Percentiles rank a stretch among this genome's conserved stretches.
Evolutionary conservation across 2,797 vertebrate genomes (phyloP).

Genomic region (Alcedo quadribrachys): DNA sequence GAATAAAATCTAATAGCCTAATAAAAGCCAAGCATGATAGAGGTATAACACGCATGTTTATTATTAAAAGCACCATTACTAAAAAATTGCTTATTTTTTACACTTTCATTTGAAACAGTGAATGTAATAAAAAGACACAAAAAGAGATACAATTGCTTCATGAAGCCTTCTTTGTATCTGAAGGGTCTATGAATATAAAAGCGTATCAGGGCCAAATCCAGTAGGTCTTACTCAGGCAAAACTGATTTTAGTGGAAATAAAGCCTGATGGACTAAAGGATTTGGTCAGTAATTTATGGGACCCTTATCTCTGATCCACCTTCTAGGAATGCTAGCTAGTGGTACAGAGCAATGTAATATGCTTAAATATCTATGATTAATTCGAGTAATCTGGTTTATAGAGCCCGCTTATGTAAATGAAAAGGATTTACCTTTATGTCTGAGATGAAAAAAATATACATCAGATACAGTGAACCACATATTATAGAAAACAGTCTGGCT

Average conservation of each 20-base stretch:
- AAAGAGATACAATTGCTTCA: not conserved
- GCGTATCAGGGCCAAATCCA: slow-evolving; percentile 36
- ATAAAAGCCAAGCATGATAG: slow-evolving; percentile 10
- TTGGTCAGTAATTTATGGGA: slow-evolving; percentile 61
- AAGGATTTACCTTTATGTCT: slow-evolving; percentile 74
- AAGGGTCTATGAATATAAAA: slow-evolving; percentile 54
- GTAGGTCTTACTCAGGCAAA: slow-evolving; percentile 42
- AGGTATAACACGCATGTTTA: not conserved
- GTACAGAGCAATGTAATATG: slow-evolving; percentile 62
- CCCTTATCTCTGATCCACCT: slow-evolving; percentile 67
- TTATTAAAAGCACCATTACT: slow-evolving; percentile 6
- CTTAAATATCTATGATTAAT: slow-evolving; percentile 71
- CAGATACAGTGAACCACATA: slow-evolving; percentile 59
- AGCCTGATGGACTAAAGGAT: slow-evolving; percentile 65
- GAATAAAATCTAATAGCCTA: slow-evolving; percentile 24
- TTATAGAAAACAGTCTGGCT: slow-evolving; percentile 57
- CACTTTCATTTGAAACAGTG: not conserved
- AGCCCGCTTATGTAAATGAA: slow-evolving; percentile 60
- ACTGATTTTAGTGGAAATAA: slow-evolving; percentile 69
- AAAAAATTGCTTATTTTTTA: not conserved
- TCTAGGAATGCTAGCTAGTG: slow-evolving; percentile 56
- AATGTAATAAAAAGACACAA: not conserved
- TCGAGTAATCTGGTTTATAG: slow-evolving; percentile 69
- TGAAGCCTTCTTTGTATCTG: slow-evolving; percentile 6
- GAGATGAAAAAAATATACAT: slow-evolving; percentile 72